phyloP scores from a whole-genome alignment of 2,888 invertebrate species.

The Nephrotoma flavescens region DNA sequence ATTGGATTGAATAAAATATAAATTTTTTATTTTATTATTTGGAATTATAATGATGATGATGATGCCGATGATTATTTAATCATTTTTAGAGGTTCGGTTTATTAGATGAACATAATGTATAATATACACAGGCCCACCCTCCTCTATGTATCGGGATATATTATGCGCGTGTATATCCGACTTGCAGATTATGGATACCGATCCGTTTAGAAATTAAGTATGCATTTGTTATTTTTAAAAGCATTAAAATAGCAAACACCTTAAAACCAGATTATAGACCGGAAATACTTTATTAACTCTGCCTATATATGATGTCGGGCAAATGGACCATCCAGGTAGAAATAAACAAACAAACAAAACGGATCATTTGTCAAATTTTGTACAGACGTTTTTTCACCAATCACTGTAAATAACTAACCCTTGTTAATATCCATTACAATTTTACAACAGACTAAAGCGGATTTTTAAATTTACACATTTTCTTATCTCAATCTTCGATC shows the following conservation, averaged over 20 bases:
- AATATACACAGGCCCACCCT: background rate
- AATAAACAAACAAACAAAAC: background rate
- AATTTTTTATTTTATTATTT: background rate
- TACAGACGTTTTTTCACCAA: background rate
- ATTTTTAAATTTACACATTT: background rate
- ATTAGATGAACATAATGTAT: background rate
- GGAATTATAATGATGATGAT: background rate
- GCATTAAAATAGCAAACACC: background rate
- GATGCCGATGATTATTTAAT: background rate
- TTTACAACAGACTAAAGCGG: background rate
- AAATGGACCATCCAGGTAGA: background rate
- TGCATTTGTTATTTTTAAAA: background rate
- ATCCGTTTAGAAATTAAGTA: background rate
- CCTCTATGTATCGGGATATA: background rate
- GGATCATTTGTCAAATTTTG: background rate
- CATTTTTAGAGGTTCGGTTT: background rate
- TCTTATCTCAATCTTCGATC: background rate
- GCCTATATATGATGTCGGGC: background rate
- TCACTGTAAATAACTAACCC: background rate
- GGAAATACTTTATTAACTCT: background rate
- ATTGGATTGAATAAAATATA: background rate
- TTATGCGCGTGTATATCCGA: background rate
- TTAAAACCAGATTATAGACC: background rate
- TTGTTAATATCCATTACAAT: background rate
- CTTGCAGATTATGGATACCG: background rate